Evolutionary conservation across 2,888 invertebrate species (phyloP), one percentile per base, ranked within the genome.

Genomic region (Lordiphosa fenestrarum): DNA sequence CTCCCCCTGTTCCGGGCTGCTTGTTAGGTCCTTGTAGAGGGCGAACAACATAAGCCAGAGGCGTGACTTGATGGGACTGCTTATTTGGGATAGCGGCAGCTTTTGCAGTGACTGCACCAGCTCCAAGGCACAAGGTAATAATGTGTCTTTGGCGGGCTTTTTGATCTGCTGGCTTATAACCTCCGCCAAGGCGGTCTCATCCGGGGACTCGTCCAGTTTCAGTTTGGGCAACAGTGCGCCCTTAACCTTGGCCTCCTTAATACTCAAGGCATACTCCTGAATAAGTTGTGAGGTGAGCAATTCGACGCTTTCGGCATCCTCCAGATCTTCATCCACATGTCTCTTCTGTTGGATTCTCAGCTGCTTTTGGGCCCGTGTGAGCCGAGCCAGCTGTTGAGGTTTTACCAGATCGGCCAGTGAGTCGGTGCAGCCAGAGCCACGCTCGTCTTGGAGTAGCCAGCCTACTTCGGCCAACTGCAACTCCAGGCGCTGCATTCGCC

Each of bases 31-130:
- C 25, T 75, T 70, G 42, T 85, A 84, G 0, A 89, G 61, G 0
- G 78, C 78, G 3, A 89, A 62, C 37, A 87, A 70, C 4, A 87
- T 62, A 46, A 85, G 63, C 69, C 87, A 86, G 4, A 89, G 60
- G 0, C 84, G 55, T 2, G 54, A 62, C 60, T 89, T 89, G 10
- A 69, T 66, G 4, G 70, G 59, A 7, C 60, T 53, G 4, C 78
- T 61, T 30, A 87, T 69, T 50, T 82, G 83, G 0, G 82, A 70
- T 4, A 89, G 49, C 0, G 89, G 88, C 13, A 89, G 42, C 10
- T 65, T 62, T 4, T 63, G 61, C 48, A 89, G 63, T 6, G 81
- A 37, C 5, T 70, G 56, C 2, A 89, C 52, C 2, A 76, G 46
- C 0, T 63, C 53, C 12, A 56, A 71, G 10, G 85, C 25, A 0